phyloP scores from a whole-genome alignment of 2,113 vertebrate genomes.

The Lagopus leucura region DNA sequence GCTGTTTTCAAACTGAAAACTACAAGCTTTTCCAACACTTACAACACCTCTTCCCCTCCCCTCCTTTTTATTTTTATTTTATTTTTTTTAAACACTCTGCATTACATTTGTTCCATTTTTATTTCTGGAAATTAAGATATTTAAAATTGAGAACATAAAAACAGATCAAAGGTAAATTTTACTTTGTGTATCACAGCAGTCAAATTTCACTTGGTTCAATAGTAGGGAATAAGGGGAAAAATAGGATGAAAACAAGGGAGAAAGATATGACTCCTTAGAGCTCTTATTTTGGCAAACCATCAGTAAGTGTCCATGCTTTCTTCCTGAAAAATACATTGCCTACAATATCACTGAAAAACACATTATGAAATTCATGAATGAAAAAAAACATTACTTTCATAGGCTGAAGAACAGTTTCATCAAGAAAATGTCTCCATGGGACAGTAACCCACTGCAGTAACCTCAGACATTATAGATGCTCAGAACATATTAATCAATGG shows the following conservation, averaged over 20 bases:
- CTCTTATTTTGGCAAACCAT: neutral
- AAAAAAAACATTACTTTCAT: neutral
- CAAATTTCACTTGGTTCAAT: neutral
- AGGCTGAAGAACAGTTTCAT: neutral
- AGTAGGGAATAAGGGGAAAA: neutral
- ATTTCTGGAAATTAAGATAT: neutral
- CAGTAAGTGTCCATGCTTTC: neutral
- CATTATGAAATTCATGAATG: neutral
- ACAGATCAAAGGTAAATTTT: neutral
- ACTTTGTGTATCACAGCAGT: neutral
- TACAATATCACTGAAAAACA: neutral
- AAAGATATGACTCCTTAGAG: neutral
- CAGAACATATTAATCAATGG: neutral
- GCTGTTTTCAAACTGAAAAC: neutral
- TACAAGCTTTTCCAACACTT: neutral
- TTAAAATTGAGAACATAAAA: neutral
- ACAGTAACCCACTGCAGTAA: neutral
- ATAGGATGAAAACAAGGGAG: rapidly evolving
- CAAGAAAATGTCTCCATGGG: neutral
- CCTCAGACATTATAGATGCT: neutral
- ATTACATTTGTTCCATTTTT: neutral
- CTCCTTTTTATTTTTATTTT: neutral
- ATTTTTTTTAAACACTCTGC: neutral
- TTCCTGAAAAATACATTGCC: neutral
- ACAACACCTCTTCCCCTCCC: too few relatives aligned